A percentile compares a stretch with the other conserved stretches of the same genome.
These are phyloP conservation scores for Acanthosepion pharaonis DNA, from an alignment of 2,888 invertebrate species.

Conservation along the genomic window DNA sequence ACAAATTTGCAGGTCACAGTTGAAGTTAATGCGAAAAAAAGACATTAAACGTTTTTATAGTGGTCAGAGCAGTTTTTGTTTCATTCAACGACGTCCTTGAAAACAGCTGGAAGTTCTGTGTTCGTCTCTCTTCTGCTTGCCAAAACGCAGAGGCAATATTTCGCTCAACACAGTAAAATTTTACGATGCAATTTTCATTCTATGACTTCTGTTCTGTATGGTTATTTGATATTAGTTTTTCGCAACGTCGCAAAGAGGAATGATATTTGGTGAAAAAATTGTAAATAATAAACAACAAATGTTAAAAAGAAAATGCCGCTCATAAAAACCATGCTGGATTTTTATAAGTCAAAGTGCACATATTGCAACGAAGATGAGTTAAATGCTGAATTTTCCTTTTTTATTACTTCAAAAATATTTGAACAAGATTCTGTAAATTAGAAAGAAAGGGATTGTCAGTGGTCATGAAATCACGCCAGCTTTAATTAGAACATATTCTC, in stretches of 20 bases:
- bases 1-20: not conserved
- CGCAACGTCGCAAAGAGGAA: not conserved
- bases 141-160: not conserved
- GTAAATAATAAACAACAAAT: not conserved
- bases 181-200: not conserved
- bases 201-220: not conserved
- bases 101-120: not conserved
- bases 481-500: no score
- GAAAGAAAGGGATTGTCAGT: no score
- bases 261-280: not conserved
- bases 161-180: not conserved
- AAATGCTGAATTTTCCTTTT: no score
- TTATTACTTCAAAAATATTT: no score
- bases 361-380: no score
- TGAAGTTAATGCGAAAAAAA: not conserved
- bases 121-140: not conserved
- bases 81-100: conserved; percentile 20
- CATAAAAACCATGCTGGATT: not conserved
- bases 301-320: not conserved
- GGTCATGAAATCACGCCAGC: no score
- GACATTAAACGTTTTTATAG: not conserved
- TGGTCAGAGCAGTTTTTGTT: not conserved
- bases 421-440: no score
- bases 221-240: not conserved
- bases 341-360: not conserved